phyloP scores from a whole-genome alignment of 2,113 vertebrate species.

The Bostrychus sinensis region DNA sequence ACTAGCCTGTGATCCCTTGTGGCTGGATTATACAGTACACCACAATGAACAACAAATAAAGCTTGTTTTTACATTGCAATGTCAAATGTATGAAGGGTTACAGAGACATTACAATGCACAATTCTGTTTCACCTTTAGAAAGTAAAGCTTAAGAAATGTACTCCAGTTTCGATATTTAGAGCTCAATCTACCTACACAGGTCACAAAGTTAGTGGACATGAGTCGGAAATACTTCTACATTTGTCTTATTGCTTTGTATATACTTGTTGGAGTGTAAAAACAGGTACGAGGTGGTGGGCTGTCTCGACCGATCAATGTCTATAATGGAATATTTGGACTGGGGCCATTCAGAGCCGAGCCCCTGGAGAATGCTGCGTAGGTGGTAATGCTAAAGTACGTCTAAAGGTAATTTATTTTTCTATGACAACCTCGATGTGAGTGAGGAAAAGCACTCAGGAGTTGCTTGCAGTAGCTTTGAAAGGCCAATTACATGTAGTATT shows the following conservation, averaged over 20 bases:
- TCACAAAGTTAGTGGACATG: not conserved
- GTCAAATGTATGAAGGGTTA: no score
- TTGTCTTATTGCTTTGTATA: conserved; percentile 4
- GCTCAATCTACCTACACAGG: no score
- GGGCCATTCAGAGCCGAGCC: conserved; percentile 31
- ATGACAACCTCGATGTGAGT: conserved; percentile 6
- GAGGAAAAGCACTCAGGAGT: not conserved
- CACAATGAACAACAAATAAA: no score
- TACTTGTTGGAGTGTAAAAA: conserved; percentile 9
- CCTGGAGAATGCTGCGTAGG: conserved; percentile 25
- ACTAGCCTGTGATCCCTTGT: no score
- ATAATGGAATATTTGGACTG: conserved; percentile 49
- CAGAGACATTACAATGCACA: no score
- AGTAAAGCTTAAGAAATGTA: no score
- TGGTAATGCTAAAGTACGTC: conserved; percentile 34
- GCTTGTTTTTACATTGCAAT: no score
- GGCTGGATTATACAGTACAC: no score
- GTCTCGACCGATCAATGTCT: conserved; percentile 28
- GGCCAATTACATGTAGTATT: conserved; percentile 7
- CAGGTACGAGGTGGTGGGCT: conserved; percentile 9
- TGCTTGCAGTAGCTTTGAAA: not conserved
- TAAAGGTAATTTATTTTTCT: conserved; percentile 46
- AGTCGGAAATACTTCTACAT: not conserved
- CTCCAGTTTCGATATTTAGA: no score
- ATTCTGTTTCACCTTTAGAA: no score